Evolutionary conservation across 2,888 invertebrate genomes (phyloP), one percentile per base, ranked within the genome.

Genomic region (Lepidocyrtoides sp.): DNA sequence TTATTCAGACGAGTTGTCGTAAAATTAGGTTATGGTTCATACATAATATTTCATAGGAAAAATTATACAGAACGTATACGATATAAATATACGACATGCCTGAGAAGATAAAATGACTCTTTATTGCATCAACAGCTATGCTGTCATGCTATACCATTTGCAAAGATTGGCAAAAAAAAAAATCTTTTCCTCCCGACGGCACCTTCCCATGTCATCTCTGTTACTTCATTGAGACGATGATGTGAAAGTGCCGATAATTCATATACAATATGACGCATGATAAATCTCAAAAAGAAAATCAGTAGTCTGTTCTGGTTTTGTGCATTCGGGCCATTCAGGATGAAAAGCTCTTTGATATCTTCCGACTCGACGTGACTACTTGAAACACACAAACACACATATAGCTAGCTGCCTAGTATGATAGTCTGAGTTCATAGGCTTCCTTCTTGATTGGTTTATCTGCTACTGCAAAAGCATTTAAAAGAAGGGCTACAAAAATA

Each of bases 51-150:
- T 51, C 20, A 57, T 8, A 1, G 20, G 20, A 57, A 2, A n/a
- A 57, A 57, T 1, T 20, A 51, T 51, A 1, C 29, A 12, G 12
- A 63, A 23, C 26, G 63, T 17, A 12, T 8, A 54, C 14, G 20
- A 12, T 26, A 63, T 63, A n/a, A 23, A 63, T 63, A 12, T 12
- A 2, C 12, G 75, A 81, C 81, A 54, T 36, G 57, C 60, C 36
- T 60, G 41, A 60, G 23, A 81, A 60, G 81, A 81, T 81, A 81
- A 57, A 60, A 57, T 81, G 60, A 60, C 41, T 32, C 54, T 60
- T 81, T 81, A 81, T 81, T 81, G 41, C 81, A 81, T n/a, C 41
- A 57, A 4, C 17, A 81, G 60, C 81, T 44, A 44, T 48, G 48
- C 75, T 23, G 44, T 14, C 75, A 41, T 75, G n/a, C n/a, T n/a